A percentile compares a stretch with the other conserved stretches of the same genome.
These are phyloP conservation scores for Cheirogaleus medius DNA, from an alignment of 2,113 vertebrate genomes.

Conservation along the genomic window DNA sequence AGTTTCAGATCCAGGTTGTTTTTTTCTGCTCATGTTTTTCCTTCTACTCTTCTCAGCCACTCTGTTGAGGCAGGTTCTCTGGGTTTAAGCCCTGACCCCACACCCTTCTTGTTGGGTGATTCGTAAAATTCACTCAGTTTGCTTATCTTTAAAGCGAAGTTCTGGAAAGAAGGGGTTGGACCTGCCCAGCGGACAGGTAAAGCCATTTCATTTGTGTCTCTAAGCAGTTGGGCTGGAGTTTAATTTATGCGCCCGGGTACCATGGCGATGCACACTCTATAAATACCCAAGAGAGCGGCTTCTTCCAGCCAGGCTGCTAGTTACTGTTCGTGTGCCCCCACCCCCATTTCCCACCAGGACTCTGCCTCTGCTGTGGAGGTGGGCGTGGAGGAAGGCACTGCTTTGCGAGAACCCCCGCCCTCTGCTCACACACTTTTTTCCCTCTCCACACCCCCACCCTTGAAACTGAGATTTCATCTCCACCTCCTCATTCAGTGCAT, in stretches of 20 bases:
- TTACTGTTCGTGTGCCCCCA: not conserved
- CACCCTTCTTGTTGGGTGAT: not conserved
- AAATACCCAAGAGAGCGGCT: slow-evolving; percentile 63
- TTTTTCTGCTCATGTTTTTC: not conserved
- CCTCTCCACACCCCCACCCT: slow-evolving; percentile 5
- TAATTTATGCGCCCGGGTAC: slow-evolving; percentile 68
- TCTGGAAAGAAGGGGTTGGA: not conserved
- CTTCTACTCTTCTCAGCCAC: not conserved
- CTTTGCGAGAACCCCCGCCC: slow-evolving; percentile 1
- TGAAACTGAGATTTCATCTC: slow-evolving; percentile 62
- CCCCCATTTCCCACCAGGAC: slow-evolving; percentile 49
- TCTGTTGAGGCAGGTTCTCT: not conserved
- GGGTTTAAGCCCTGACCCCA: not conserved
- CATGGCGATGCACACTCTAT: slow-evolving; percentile 72
- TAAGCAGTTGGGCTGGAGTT: slow-evolving; percentile 44
- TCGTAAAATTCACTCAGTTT: not conserved
- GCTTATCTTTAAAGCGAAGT: not conserved
- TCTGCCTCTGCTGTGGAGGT: not conserved
- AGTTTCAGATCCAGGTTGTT: not conserved
- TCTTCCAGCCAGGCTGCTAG: slow-evolving; percentile 47
- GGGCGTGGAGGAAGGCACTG: not conserved
- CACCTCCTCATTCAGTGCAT: slow-evolving; percentile 17
- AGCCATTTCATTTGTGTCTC: not conserved
- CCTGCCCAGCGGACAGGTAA: not conserved
- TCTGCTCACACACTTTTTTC: not conserved